These are phyloP conservation scores for Anser brachyrhynchus DNA, from an alignment of 2,113 vertebrate species.

Conservation along the genomic window DNA sequence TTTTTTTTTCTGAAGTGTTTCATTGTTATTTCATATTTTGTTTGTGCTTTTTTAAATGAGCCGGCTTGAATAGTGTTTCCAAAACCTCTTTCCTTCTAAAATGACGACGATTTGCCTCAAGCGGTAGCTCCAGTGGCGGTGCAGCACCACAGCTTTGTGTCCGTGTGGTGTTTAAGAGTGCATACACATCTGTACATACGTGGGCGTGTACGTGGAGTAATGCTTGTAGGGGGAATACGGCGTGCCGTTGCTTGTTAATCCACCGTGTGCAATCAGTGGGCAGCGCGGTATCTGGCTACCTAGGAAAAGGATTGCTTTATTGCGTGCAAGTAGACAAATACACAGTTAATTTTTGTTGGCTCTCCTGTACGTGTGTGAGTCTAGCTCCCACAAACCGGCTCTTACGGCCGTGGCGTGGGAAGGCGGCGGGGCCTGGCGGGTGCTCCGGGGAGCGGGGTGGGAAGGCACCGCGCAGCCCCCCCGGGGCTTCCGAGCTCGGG, in stretches of 20 bases:
- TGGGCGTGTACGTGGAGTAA: fast-evolving
- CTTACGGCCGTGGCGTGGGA: fast-evolving
- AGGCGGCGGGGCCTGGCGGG: not conserved
- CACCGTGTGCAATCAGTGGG: fast-evolving
- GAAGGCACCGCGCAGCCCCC: not conserved
- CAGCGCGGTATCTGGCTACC: not conserved
- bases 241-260: not conserved
- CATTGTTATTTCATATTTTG: conserved; percentile 39
- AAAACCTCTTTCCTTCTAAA: not conserved
- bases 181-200: fast-evolving
- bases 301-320: fast-evolving
- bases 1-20: not conserved
- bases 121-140: not conserved
- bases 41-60: conserved; percentile 4
- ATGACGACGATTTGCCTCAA: fast-evolving
- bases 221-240: not conserved
- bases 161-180: not conserved
- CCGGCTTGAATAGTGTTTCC: not conserved
- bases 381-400: not conserved
- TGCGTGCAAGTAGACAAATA: not conserved
- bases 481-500: not conserved
- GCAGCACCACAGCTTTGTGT: fast-evolving
- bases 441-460: no score
- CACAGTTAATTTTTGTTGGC: fast-evolving
- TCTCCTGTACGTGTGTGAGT: not conserved